Base-by-base conservation (phyloP, 2,888 invertebrate species). In the Alloscopus bannaensis region DNA sequence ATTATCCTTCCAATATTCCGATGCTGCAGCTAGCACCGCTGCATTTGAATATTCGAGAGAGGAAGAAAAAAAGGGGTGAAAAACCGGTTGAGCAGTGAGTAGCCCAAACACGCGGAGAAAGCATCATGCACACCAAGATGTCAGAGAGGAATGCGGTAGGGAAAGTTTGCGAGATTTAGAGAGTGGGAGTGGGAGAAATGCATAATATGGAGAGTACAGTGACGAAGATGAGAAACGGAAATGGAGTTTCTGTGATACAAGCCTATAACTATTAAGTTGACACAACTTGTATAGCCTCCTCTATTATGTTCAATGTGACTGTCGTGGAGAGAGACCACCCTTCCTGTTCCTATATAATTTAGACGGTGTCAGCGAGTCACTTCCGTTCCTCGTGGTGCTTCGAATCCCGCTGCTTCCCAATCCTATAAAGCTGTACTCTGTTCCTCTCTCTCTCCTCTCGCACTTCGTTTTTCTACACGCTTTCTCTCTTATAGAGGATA, bases 341-440 rank as follows among this genome's bases (percentile, higher is more conserved):
- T 68, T 76, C 76, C 68, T 76, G 68, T 76, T 76, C 68, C 68
- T 62, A 68, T 68, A 76, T 76, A 76, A 76, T 76, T 68, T 76
- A 76, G 76, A 76, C 68, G 42, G 76, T 76, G 76, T 76, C 76
- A 76, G 68, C 68, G 52, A 76, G 76, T 60, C 68, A 68, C 76
- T 76, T 76, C 76, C 76, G 76, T 29, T 76, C 62, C 68, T 76
- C 68, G 60, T 75, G 66, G 20, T 57, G 22, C 66, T 75, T 64
- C 59, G 59, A 75, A 36, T 73, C 73, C 73, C 40, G 59, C 75
- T 75, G 66, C 66, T 75, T 66, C 64, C 66, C 47, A n/a, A 31
- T 75, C 47, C 59, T 45, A n/a, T n/a, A 36, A 36, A 36, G 36
- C 36, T 13, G 59, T 59, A 36, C 31, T 59, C 36, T 36, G 8